A percentile compares a stretch with the other conserved stretches of the same genome.
phyloP scores from a whole-genome alignment of 2,888 invertebrate species.

The Caenorhabditis japonica region DNA sequence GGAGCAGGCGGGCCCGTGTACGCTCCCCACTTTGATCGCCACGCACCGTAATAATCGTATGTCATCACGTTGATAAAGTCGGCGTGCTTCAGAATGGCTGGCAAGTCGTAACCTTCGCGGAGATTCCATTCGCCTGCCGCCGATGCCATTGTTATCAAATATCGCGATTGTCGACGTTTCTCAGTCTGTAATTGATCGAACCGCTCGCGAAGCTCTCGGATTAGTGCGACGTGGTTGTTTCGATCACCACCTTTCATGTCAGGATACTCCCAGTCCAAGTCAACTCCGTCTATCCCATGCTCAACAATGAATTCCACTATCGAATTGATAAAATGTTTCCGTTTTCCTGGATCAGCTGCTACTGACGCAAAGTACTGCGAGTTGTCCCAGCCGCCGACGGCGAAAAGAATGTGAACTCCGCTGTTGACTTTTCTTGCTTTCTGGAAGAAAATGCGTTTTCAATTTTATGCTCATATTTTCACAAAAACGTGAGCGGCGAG shows the following conservation, averaged over 20 bases:
- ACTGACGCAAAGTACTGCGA: constrained; percentile 58
- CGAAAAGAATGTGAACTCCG: constrained; percentile 55
- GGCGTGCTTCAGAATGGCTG: constrained; percentile 51
- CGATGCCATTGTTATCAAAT: constrained; percentile 56
- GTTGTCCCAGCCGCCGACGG: constrained; percentile 65
- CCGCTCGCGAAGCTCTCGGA: constrained; percentile 49
- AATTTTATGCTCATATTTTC: no score
- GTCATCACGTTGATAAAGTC: constrained; percentile 70
- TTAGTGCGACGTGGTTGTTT: constrained; percentile 49
- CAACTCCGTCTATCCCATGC: constrained; percentile 61
- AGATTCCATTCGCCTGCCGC: constrained; percentile 68
- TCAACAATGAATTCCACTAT: constrained; percentile 37
- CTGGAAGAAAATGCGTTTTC: no score
- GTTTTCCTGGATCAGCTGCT: constrained; percentile 20
- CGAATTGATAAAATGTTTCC: constrained; percentile 42
- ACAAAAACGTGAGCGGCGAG: no score
- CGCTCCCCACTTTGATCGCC: constrained; percentile 65
- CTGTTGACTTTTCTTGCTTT: constrained; percentile 23
- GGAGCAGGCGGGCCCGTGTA: constrained; percentile 68
- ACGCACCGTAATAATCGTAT: constrained; percentile 68
- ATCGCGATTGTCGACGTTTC: constrained; percentile 25
- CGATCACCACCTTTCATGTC: constrained; percentile 58
- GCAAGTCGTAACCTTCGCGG: constrained; percentile 62
- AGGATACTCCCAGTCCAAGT: constrained; percentile 66
- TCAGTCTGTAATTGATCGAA: constrained; percentile 36